These are phyloP conservation scores for Fregetta grallaria DNA, from an alignment of 2,113 vertebrate species.

Conservation along the genomic window DNA sequence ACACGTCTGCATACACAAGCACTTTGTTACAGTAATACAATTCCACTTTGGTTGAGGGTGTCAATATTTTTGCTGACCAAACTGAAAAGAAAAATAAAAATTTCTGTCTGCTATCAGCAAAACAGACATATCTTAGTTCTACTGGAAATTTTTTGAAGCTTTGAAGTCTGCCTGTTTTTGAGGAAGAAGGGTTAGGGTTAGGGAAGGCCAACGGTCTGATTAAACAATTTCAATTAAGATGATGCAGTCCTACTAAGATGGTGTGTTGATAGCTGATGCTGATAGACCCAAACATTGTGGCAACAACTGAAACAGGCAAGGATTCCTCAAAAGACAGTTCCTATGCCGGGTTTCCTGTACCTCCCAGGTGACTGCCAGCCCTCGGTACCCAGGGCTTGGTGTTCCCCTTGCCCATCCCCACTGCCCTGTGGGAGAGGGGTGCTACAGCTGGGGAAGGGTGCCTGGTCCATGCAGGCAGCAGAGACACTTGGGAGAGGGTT, in stretches of 20 bases:
- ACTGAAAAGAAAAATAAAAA: neutral
- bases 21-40: neutral
- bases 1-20: neutral
- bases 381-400: neutral
- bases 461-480: neutral
- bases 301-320: neutral
- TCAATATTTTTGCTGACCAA: neutral
- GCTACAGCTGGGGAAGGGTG: neutral
- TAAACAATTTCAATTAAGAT: neutral
- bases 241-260: fast-evolving
- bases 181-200: neutral
- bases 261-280: neutral
- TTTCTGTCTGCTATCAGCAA: neutral
- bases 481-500: neutral
- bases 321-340: neutral
- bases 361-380: neutral
- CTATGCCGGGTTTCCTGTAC: neutral
- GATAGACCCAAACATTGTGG: neutral
- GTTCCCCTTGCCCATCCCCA: neutral
- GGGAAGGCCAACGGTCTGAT: too few relatives aligned
- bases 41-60: neutral
- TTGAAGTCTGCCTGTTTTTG: neutral
- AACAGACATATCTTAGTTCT: neutral
- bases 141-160: neutral
- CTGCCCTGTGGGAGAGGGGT: neutral